A percentile compares a stretch with the other conserved stretches of the same genome.
Conservation (phyloP, 2,113 vertebrate species). For the Urocitellus parryii region DNA sequence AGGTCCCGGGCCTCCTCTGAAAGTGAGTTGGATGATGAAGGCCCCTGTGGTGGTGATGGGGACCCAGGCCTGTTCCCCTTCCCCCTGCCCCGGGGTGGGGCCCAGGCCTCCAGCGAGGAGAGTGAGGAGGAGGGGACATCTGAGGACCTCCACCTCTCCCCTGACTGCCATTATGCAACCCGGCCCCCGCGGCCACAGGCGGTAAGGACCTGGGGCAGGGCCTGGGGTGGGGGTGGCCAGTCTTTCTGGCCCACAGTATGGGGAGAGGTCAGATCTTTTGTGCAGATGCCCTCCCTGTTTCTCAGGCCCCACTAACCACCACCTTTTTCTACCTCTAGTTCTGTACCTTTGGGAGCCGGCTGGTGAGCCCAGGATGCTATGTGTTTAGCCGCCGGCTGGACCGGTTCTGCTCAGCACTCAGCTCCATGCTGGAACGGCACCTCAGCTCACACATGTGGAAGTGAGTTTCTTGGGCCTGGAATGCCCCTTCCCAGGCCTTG, state of each 20-base stretch:
- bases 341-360: constrained; percentile 94
- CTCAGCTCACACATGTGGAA: constrained; percentile 95
- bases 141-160: constrained; percentile 85
- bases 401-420: constrained; percentile 93
- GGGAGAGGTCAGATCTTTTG: background rate
- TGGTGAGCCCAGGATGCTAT: constrained; percentile 92
- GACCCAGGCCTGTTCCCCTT: constrained; percentile 87
- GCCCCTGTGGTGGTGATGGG: constrained; percentile 85
- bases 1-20: constrained; percentile 88
- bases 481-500: background rate
- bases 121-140: constrained; percentile 90
- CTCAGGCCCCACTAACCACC: background rate
- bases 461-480: constrained; percentile 85
- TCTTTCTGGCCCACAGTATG: background rate
- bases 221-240: background rate
- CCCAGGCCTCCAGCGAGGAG: constrained; percentile 92
- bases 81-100: constrained; percentile 84
- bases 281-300: background rate
- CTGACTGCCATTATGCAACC: constrained; percentile 88
- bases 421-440: constrained; percentile 95
- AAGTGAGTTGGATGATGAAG: constrained; percentile 88
- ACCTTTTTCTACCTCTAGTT: constrained; percentile 84
- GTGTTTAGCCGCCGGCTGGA: constrained; percentile 95
- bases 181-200: constrained; percentile 92
- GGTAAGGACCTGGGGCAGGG: constrained; percentile 84